Conservation (phyloP, 2,113 vertebrate genomes). For the Lutjanus erythropterus region DNA sequence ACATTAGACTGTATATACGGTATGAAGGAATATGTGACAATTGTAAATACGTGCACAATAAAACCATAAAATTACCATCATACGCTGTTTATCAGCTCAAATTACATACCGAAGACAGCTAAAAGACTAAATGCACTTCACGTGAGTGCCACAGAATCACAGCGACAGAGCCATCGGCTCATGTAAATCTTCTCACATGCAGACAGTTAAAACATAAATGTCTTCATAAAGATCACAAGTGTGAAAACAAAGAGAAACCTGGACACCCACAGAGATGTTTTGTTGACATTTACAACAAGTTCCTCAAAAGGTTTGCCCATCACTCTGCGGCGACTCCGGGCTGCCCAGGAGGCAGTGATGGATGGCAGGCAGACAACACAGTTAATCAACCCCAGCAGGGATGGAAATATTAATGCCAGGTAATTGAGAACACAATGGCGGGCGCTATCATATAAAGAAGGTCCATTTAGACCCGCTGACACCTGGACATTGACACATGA, state of each 20-base stretch:
- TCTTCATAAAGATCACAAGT: constrained; percentile 44
- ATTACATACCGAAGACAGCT: constrained; percentile 15
- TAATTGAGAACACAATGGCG: constrained; percentile 68
- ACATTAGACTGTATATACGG: constrained; percentile 17
- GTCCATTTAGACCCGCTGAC: constrained; percentile 54
- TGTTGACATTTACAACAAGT: constrained; percentile 78
- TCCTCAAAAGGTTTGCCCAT: constrained; percentile 74
- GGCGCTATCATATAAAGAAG: constrained; percentile 39
- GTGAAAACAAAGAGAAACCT: constrained; percentile 53
- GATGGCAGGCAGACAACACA: constrained; percentile 65
- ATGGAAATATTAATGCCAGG: constrained; percentile 73
- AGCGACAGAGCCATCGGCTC: constrained; percentile 40
- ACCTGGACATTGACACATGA: constrained; percentile 39
- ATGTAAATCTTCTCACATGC: constrained; percentile 46
- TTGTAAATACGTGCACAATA: constrained; percentile 1
- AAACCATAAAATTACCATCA: constrained; percentile 18
- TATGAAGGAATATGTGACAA: not conserved
- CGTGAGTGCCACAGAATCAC: constrained; percentile 23
- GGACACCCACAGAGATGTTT: constrained; percentile 65
- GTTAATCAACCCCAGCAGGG: constrained; percentile 74
- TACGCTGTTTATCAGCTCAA: not conserved
- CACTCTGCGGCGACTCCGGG: constrained; percentile 53
- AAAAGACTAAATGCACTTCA: constrained; percentile 26
- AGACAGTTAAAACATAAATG: constrained; percentile 55
- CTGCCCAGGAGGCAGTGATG: constrained; percentile 69